phyloP scores from a whole-genome alignment of 2,113 vertebrate genomes.

The Indicator indicator region DNA sequence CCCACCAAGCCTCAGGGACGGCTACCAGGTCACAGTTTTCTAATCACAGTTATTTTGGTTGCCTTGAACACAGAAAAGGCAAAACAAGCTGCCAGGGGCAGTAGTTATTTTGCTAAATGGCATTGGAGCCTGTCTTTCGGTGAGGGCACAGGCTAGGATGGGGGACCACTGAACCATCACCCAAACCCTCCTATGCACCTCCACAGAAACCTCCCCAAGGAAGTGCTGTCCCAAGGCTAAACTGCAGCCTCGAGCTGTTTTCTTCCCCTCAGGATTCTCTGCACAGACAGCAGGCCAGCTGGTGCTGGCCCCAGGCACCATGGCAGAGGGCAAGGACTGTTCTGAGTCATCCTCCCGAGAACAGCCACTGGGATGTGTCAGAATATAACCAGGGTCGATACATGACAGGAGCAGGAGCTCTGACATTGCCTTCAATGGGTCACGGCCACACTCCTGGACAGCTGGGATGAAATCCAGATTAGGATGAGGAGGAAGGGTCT shows the following conservation, averaged over 20 bases:
- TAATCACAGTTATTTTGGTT: background rate
- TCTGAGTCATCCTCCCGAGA: conserved; percentile 9
- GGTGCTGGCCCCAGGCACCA: background rate
- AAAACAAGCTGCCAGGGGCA: background rate
- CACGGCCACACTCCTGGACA: fast-evolving
- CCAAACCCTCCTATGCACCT: background rate
- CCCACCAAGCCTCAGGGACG: too few species aligned
- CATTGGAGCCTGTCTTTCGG: background rate
- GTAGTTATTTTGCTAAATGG: background rate
- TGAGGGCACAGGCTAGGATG: background rate
- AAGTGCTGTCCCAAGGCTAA: background rate
- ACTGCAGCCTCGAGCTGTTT: background rate
- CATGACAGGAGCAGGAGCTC: fast-evolving
- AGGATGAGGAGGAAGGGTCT: background rate
- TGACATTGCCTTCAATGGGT: background rate
- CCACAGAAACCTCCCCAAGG: background rate
- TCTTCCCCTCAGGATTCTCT: background rate
- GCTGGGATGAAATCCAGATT: background rate
- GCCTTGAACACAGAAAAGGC: background rate
- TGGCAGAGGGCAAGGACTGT: background rate
- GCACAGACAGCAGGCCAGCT: fast-evolving
- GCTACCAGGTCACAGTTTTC: too few species aligned
- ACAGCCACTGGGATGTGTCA: background rate
- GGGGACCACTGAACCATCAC: background rate
- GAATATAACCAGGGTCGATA: background rate